Conservation (phyloP, 2,797 vertebrate species). For the Corythornis leucogaster region DNA sequence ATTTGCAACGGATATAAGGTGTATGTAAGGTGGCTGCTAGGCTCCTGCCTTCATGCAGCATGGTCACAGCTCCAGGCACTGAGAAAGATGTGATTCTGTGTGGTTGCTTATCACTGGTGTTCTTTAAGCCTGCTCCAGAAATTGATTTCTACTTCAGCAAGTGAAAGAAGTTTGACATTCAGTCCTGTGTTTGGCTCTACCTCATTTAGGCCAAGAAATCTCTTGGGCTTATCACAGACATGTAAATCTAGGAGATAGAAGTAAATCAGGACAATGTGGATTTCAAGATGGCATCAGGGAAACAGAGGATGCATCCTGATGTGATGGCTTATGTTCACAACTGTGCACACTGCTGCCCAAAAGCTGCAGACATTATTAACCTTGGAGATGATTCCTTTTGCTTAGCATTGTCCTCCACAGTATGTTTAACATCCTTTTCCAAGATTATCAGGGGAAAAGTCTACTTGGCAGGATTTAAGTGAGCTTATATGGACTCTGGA, state of each 20-base stretch:
- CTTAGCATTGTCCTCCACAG: slow-evolving; percentile 88
- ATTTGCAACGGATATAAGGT: not conserved
- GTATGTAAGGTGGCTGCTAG: not conserved
- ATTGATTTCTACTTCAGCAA: not conserved
- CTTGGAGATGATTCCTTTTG: slow-evolving; percentile 90
- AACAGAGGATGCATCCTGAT: slow-evolving; percentile 86
- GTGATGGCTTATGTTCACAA: slow-evolving; percentile 90
- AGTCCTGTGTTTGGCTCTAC: not conserved
- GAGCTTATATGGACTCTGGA: not conserved
- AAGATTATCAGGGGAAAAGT: slow-evolving; percentile 86
- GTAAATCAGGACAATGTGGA: slow-evolving; percentile 82
- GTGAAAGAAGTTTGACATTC: not conserved
- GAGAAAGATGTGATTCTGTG: not conserved
- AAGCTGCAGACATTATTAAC: slow-evolving; percentile 87
- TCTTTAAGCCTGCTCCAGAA: not conserved
- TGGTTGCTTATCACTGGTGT: not conserved
- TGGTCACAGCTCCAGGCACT: not conserved
- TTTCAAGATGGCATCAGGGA: slow-evolving; percentile 85
- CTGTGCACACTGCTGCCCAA: slow-evolving; percentile 84
- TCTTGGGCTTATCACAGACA: slow-evolving; percentile 82
- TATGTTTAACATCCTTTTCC: slow-evolving; percentile 87
- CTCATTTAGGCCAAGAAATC: slow-evolving; percentile 60
- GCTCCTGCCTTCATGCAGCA: not conserved
- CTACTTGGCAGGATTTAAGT: slow-evolving; percentile 62
- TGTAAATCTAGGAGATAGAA: slow-evolving; percentile 87